Base-by-base conservation (phyloP, 2,888 invertebrate genomes). In the Spisula solida region DNA sequence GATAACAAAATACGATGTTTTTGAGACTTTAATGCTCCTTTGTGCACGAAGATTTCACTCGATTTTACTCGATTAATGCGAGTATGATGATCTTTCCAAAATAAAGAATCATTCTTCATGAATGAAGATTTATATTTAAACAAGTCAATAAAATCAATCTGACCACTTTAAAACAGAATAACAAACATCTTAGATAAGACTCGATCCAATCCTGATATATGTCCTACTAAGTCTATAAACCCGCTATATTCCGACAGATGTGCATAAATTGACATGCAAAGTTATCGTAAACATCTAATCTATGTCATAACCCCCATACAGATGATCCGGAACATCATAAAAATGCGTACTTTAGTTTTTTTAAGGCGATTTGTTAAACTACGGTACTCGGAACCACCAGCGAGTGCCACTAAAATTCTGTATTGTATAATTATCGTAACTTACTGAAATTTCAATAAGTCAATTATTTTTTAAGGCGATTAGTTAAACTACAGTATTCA, bases 121-220 rank as follows among this genome's bases (percentile, higher is more conserved):
- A 75, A 41, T 29, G 51, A 55, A 75, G 34, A 55, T n/a, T 85
- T 79, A 79, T 56, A 56, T 78, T 55, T 56, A 78, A 85, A 85
- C 55, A 79, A 79, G 85, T 79, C 85, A 79, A 79, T 79, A 85
- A 29, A 85, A 85, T 79, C 79, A 85, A 79, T 79, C 85, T 78
- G 10, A 31, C 79, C 56, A 75, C 83, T 83, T 75, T 51, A 56
- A 41, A 79, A 55, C 56, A 34, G 34, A 55, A 84, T 56, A 84
- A 84, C 84, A 84, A 12, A 25, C 25, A 41, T 79, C 25, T 79
- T 79, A 85, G 14, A 51, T 29, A 34, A 34, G 55, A 56, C 85
- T 85, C 85, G 25, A 85, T 78, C 78, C 51, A 55, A 29, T 29
- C 41, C 29, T 56, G 79, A 85, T 79, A 79, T 85, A 5, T 79